Percentiles rank a stretch among this genome's conserved stretches.
Evolutionary conservation across 92 coral and sea anemone species (phyloP).

Genomic region (Montipora capitata): DNA sequence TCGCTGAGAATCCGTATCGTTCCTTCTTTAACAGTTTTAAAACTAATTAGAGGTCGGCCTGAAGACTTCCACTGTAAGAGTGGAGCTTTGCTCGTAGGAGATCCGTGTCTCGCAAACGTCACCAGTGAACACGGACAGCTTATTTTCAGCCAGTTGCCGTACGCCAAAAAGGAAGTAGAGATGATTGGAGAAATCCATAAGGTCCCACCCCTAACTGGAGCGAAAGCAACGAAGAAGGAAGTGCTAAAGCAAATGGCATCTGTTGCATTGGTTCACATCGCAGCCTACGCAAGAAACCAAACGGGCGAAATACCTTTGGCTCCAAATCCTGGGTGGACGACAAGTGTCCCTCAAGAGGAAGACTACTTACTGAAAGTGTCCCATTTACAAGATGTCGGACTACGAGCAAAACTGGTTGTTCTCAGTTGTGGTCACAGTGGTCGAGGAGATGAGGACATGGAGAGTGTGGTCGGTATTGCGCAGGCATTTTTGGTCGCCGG

Average conservation of each 20-base stretch:
- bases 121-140: not conserved
- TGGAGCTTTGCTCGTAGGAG: not conserved
- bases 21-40: not conserved
- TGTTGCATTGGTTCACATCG: constrained; percentile 22
- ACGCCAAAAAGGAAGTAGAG: constrained; percentile 27
- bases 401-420: not conserved
- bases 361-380: not conserved
- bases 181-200: constrained; percentile 7
- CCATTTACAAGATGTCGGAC: not conserved
- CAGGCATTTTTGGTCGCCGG: not conserved
- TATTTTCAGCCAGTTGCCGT: not conserved
- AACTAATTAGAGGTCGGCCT: not conserved
- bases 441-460: not conserved
- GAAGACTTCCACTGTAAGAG: not conserved
- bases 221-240: constrained; percentile 7
- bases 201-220: not conserved
- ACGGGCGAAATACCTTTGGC: not conserved
- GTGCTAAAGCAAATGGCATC: constrained; percentile 10
- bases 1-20: not conserved
- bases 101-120: not conserved
- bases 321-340: not conserved
- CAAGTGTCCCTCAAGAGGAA: not conserved
- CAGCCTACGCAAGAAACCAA: not conserved
- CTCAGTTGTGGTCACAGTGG: constrained; percentile 1
- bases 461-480: constrained; percentile 9